A percentile compares a stretch with the other conserved stretches of the same genome.
Conservation (phyloP, 2,888 invertebrate genomes). For the Chymomyza procnemis region DNA sequence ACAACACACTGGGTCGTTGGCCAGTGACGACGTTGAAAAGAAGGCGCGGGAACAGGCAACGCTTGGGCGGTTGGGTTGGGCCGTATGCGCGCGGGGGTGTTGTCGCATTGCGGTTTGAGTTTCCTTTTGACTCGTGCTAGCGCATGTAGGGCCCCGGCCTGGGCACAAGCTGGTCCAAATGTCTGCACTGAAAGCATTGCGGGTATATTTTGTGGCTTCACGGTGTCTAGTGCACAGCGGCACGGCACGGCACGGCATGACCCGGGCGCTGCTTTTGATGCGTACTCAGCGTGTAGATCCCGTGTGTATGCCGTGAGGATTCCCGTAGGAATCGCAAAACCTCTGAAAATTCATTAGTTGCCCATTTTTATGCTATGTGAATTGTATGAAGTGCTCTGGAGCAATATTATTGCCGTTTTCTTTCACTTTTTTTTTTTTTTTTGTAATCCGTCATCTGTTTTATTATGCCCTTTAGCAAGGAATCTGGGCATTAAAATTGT, state of each 20-base stretch:
- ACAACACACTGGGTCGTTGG: not conserved
- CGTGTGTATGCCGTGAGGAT: slow-evolving; percentile 23
- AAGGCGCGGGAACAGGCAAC: slow-evolving; percentile 1
- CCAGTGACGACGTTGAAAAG: not conserved
- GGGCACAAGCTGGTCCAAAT: not conserved
- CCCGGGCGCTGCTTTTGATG: not conserved
- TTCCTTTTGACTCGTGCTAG: slow-evolving; percentile 55
- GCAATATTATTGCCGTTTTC: no score
- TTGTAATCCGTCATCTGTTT: slow-evolving; percentile 21
- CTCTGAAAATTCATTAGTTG: slow-evolving; percentile 71
- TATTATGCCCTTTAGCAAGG: slow-evolving; percentile 63
- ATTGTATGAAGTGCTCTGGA: slow-evolving; percentile 4
- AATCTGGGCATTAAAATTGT: slow-evolving; percentile 63
- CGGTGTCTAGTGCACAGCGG: slow-evolving; percentile 7
- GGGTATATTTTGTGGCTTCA: slow-evolving; percentile 52
- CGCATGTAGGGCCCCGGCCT: not conserved
- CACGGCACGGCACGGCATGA: not conserved
- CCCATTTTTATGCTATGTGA: slow-evolving; percentile 52
- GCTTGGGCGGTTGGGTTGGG: not conserved
- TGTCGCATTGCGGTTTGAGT: slow-evolving; percentile 55
- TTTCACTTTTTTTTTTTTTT: not conserved
- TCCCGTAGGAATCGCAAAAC: slow-evolving; percentile 60
- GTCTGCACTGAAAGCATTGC: slow-evolving; percentile 18
- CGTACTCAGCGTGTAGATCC: no score
- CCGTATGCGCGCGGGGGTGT: slow-evolving; percentile 13